Base-by-base conservation (phyloP, 2,113 vertebrate genomes). In the Anser cygnoides region DNA sequence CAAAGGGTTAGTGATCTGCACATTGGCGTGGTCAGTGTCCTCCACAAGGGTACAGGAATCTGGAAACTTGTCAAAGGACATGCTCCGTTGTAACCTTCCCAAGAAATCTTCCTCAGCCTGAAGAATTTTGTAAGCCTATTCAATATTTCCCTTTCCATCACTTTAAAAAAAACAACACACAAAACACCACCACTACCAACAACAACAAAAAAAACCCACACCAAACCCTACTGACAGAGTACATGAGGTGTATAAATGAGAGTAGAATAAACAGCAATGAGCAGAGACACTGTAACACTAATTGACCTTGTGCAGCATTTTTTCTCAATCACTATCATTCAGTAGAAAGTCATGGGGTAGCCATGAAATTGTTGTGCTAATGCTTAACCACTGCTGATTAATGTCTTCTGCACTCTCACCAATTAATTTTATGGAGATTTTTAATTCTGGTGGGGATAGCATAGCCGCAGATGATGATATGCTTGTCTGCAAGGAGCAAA, bases 391-490 rank as follows among this genome's bases (percentile, higher is more conserved):
- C 58, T 90, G 68, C 39, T 87, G 81, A 86, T 86, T 84, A 73
- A 57, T 44, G 81, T 55, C 63, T 59, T 72, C 49, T 63, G 28
- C 59, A 87, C 44, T 62, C 50, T 82, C 41, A 8, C 25, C 26
- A 5, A 66, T 82, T 74, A 84, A 87, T 87, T 96, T 92, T 92
- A 84, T 84, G 84, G 67, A 85, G 29, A 83, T 91, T 94, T 84
- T 67, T 84, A 70, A 80, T 20, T 80, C 72, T 82, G 79, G 9
- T 61, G 62, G 68, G 68, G 80, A 88, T 77, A 78, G 77, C 49
- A 80, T 55, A 82, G 68, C 66, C 33, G 75, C 44, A 67, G 35
- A 70, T 73, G 62, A 87, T 43, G 10, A 50, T 65, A 74, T 9
- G 43, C 65, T 90, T 73, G 39, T 71, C n/a, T 86, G 29, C 68